phyloP scores from a whole-genome alignment of 2,113 vertebrate species.

The Thalassarche chlororhynchos region DNA sequence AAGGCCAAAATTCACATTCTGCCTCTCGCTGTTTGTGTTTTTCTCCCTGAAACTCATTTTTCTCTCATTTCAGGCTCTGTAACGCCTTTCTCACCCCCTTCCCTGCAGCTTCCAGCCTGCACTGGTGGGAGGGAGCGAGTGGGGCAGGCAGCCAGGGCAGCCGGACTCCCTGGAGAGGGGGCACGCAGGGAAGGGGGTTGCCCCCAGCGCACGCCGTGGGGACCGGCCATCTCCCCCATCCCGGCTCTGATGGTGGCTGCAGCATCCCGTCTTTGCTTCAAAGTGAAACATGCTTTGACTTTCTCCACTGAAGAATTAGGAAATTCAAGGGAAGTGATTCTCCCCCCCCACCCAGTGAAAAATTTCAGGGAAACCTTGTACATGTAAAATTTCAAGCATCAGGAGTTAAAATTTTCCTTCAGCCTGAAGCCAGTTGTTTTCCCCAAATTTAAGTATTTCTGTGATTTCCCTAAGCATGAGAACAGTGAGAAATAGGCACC shows the following conservation, averaged over 20 bases:
- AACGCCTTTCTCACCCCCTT: background rate
- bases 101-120: background rate
- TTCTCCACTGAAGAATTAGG: background rate
- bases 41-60: background rate
- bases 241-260: background rate
- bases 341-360: background rate
- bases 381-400: background rate
- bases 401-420: background rate
- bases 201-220: rapidly evolving
- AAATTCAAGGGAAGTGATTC: background rate
- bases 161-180: background rate
- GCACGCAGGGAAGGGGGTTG: background rate
- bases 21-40: conserved; percentile 5
- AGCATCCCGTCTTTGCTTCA: rapidly evolving
- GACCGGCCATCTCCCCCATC: background rate
- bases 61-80: background rate
- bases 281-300: background rate
- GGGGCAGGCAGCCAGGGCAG: background rate
- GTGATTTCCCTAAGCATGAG: background rate
- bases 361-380: background rate
- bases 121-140: rapidly evolving
- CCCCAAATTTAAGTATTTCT: background rate
- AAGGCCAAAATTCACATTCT: conserved; percentile 13
- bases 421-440: background rate
- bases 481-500: background rate